Base-by-base conservation (phyloP, 1,140 invertebrate genomes). In the Samia ricini region DNA sequence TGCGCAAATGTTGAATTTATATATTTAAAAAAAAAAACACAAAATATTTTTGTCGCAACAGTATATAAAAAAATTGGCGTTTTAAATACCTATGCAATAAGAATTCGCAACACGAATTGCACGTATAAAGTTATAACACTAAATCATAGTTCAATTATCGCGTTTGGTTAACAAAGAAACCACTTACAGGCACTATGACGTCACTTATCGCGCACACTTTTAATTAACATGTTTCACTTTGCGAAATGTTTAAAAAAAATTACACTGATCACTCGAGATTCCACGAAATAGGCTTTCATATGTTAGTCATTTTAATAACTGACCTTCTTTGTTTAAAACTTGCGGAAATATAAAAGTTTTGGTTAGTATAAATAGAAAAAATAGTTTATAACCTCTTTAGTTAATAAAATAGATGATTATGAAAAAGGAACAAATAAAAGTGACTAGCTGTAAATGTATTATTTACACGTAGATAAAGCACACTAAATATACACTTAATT, bases 81-180 rank as follows among this genome's bases (percentile, higher is more conserved):
- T 42, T 42, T 42, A 15, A 42, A 42, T 42, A n/a, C n/a, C n/a
- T n/a, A 42, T 42, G 33, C 33, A 42, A 42, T 15, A 5, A 15
- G 7, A 15, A 10, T 42, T 15, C 33, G 33, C 33, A 42, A 42
- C n/a, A 42, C 12, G 8, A 15, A 42, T 42, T 42, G 33, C 33
- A 42, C 15, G 33, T 42, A n/a, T n/a, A 42, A 42, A 15, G 33
- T 42, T 42, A 42, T 42, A 42, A 42, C 33, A 42, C 33, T 42
- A 42, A 42, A 42, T 42, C 33, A 15, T 42, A 42, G 33, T 42
- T 42, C 33, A 42, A 42, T 42, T 42, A 42, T 42, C 33, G 33
- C 33, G 33, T 42, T 42, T 10, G 15, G 50, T 12, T 36, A 71
- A 76, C 74, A 73, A 74, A 70, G 70, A 42, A 75, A 79, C 63